These are phyloP conservation scores for Mythimna ferrago DNA, from an alignment of 2,888 invertebrate species.

Conservation along the genomic window DNA sequence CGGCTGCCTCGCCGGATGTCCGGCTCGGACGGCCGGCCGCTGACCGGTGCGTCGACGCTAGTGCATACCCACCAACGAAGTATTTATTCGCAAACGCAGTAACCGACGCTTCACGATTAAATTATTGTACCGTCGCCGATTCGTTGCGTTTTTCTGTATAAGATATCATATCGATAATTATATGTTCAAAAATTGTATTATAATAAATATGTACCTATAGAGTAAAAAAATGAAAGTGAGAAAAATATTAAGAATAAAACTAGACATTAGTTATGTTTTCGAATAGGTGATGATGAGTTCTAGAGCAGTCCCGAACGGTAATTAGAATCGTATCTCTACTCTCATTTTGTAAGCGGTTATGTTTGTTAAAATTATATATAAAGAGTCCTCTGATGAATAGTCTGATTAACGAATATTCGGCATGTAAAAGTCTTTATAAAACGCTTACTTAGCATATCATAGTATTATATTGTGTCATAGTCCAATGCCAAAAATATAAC, in stretches of 20 bases:
- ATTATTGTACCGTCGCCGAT: conserved; percentile 87
- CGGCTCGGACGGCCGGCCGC: conserved; percentile 49
- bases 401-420: conserved; percentile 91
- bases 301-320: conserved; percentile 84
- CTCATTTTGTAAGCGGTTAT: conserved; percentile 90
- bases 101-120: conserved; percentile 86
- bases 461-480: conserved; percentile 91
- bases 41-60: conserved; percentile 53
- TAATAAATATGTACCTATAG: conserved; percentile 90
- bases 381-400: conserved; percentile 91
- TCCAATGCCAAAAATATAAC: conserved; percentile 91
- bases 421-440: conserved; percentile 91
- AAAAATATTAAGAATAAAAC: conserved; percentile 89
- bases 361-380: conserved; percentile 90
- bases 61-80: conserved; percentile 82
- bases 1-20: conserved; percentile 44
- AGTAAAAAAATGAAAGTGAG: conserved; percentile 90
- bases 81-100: conserved; percentile 88
- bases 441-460: conserved; percentile 91
- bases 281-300: conserved; percentile 85
- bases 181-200: conserved; percentile 90
- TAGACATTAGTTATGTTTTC: conserved; percentile 89
- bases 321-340: conserved; percentile 85
- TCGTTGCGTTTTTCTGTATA: conserved; percentile 89
- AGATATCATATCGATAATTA: conserved; percentile 90